Conservation (phyloP, 1,140 invertebrate species). For the Fopius arisanus region DNA sequence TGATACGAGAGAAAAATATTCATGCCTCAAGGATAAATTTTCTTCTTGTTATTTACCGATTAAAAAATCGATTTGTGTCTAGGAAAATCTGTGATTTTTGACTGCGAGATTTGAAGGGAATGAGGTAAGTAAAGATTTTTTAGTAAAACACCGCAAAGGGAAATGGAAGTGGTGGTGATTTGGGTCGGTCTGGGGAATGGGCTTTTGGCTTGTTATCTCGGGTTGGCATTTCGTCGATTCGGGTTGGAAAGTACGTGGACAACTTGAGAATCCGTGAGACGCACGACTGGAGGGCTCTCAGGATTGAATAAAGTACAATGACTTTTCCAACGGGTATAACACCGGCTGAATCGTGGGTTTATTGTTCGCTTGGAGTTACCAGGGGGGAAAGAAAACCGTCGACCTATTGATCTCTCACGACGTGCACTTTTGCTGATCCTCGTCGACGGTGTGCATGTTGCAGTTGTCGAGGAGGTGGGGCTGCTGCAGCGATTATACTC, state of each 20-base stretch:
- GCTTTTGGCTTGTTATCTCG: not conserved
- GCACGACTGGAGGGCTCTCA: not conserved
- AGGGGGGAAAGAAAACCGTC: not conserved
- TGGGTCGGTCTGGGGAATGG: not conserved
- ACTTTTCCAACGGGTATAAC: too few species aligned
- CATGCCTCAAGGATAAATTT: too few species aligned
- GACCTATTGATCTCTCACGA: not conserved
- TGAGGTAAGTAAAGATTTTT: too few species aligned
- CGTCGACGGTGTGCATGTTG: not conserved
- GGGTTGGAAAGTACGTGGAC: not conserved
- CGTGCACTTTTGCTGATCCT: not conserved
- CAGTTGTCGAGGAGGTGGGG: not conserved
- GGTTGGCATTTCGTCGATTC: not conserved
- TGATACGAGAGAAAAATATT: too few species aligned
- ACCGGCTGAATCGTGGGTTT: too few species aligned
- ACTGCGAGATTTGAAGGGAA: too few species aligned
- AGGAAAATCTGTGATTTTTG: too few species aligned
- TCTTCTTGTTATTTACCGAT: too few species aligned
- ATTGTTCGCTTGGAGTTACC: too few species aligned
- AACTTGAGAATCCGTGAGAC: not conserved
- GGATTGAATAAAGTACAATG: too few species aligned
- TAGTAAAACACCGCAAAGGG: not conserved
- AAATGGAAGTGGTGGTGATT: not conserved
- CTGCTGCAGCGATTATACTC: not conserved
- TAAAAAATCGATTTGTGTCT: too few species aligned